phyloP scores from a whole-genome alignment of 2,113 vertebrate species.

The Larimichthys polyactis region DNA sequence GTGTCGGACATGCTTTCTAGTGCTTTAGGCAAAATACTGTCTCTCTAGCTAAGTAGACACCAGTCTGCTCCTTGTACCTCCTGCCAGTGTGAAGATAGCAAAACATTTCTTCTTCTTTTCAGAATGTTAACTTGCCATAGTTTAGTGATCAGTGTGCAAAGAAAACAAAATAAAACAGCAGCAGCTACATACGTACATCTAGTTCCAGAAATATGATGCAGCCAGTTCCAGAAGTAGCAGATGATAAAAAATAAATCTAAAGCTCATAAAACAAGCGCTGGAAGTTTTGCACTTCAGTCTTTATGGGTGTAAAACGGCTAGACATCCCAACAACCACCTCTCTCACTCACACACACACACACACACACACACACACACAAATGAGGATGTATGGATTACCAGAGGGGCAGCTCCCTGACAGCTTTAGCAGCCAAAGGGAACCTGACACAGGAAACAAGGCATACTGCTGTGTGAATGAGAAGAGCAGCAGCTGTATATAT shows the following conservation, averaged over 20 bases:
- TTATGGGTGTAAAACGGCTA: conserved; percentile 28
- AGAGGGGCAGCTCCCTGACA: conserved; percentile 47
- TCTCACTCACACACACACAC: conserved; percentile 8
- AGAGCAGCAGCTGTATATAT: conserved; percentile 48
- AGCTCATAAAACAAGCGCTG: conserved; percentile 25
- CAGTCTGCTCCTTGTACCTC: neutral
- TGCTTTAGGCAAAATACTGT: neutral
- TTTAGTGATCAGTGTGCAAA: neutral
- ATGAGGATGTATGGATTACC: conserved; percentile 66
- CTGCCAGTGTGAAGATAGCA: conserved; percentile 19
- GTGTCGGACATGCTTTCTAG: neutral
- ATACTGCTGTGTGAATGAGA: conserved; percentile 34
- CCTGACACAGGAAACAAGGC: conserved; percentile 54
- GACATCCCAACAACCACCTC: neutral
- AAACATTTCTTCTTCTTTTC: conserved; percentile 10
- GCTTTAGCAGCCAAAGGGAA: conserved; percentile 62
- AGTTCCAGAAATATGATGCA: conserved; percentile 29
- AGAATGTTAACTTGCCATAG: neutral
- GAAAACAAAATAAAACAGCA: too few species aligned
- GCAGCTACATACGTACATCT: neutral
- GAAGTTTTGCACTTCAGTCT: conserved; percentile 38
- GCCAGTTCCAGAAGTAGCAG: conserved; percentile 26
- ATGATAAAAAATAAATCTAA: conserved; percentile 38
- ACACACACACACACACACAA: conserved; percentile 18
- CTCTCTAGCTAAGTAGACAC: neutral